Percentiles rank a stretch among this genome's conserved stretches.
These are phyloP conservation scores for Nyctereutes procyonoides DNA, from an alignment of 2,113 vertebrate genomes.

Conservation along the genomic window DNA sequence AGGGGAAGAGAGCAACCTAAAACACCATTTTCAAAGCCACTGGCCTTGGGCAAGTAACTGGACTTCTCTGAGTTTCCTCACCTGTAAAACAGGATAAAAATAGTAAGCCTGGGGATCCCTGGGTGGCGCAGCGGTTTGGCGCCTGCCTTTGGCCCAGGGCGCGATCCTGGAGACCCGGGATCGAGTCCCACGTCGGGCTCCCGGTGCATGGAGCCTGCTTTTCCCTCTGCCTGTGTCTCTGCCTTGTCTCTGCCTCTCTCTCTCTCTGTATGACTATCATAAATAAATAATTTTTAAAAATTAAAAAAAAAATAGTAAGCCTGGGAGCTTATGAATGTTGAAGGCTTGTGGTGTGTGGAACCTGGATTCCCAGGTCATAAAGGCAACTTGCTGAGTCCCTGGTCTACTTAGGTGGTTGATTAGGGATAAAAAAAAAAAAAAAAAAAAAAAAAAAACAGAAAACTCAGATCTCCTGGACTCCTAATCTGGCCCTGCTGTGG, in stretches of 20 bases:
- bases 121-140: too few species aligned
- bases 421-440: too few species aligned
- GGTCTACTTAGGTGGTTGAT: neutral
- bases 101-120: accelerated
- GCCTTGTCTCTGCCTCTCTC: too few species aligned
- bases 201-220: too few species aligned
- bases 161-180: too few species aligned
- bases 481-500: accelerated
- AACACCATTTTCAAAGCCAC: neutral
- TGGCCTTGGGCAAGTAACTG: neutral
- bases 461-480: neutral
- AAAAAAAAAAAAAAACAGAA: too few species aligned
- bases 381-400: neutral
- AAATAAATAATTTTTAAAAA: too few species aligned
- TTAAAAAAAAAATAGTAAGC: accelerated
- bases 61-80: neutral
- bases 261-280: too few species aligned
- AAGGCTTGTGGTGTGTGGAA: accelerated
- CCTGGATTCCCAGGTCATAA: neutral
- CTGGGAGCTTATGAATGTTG: neutral
- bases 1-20: neutral
- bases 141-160: too few species aligned
- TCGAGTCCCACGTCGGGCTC: too few species aligned
- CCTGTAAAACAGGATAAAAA: neutral
- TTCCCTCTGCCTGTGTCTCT: too few species aligned